Conservation (phyloP, 2,888 invertebrate species). For the Philereme transversata region DNA sequence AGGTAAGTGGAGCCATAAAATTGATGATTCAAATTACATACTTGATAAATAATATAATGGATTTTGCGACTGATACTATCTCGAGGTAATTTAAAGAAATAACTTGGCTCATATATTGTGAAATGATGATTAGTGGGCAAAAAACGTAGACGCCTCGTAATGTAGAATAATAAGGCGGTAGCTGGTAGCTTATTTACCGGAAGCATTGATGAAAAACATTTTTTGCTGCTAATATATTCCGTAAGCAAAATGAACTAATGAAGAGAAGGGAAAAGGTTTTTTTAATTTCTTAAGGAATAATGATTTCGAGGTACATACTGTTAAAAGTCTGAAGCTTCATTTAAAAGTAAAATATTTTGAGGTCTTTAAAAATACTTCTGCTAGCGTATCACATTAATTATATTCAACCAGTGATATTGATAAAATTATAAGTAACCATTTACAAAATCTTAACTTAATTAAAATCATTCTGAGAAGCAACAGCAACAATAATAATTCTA, state of each 20-base stretch:
- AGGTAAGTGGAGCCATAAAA: conserved; percentile 47
- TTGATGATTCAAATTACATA: conserved; percentile 48
- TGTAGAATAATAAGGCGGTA: conserved; percentile 40
- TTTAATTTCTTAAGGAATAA: conserved; percentile 24
- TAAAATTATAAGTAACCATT: not conserved
- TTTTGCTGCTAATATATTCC: conserved; percentile 28
- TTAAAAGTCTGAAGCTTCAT: conserved; percentile 15
- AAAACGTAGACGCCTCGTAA: conserved; percentile 41
- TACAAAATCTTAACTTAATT: not conserved
- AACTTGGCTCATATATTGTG: conserved; percentile 41
- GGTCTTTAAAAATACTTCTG: not conserved
- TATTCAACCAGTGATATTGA: not conserved
- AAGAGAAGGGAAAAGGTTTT: conserved; percentile 19
- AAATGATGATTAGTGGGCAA: conserved; percentile 42
- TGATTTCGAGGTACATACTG: conserved; percentile 9
- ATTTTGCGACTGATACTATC: conserved; percentile 41
- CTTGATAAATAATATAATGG: conserved; percentile 48
- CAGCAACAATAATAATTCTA: conserved; percentile 25
- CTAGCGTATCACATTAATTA: not conserved
- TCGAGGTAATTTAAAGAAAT: conserved; percentile 37
- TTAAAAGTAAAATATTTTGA: conserved; percentile 15
- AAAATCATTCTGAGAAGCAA: conserved; percentile 6
- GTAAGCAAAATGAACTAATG: conserved; percentile 25
- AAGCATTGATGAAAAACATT: conserved; percentile 43
- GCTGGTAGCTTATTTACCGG: conserved; percentile 37